Evolutionary conservation across 2,113 vertebrate genomes (phyloP).

Genomic region (Oxyruncus cristatus): DNA sequence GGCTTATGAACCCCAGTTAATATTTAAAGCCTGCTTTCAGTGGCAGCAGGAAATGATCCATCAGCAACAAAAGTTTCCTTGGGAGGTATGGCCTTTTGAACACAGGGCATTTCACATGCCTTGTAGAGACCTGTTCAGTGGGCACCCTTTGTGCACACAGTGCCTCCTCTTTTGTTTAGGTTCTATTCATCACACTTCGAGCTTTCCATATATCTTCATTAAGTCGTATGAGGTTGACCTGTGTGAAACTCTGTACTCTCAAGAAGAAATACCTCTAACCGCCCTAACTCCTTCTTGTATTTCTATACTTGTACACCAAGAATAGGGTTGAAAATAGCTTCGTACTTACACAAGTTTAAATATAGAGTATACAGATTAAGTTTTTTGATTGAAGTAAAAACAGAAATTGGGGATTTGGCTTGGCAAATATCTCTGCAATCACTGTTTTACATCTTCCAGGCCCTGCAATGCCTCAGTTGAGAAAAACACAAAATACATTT

Average conservation of each 20-base stretch:
- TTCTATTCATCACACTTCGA: background rate
- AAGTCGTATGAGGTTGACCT: background rate
- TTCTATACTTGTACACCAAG: background rate
- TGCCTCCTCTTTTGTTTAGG: background rate
- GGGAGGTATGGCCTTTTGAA: conserved; percentile 38
- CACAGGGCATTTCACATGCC: background rate
- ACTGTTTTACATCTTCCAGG: background rate
- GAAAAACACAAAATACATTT: background rate
- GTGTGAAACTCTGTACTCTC: background rate
- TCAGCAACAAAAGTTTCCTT: conserved; percentile 4
- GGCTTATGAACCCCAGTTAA: conserved; percentile 46
- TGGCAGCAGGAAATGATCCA: conserved; percentile 18
- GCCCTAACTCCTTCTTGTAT: background rate
- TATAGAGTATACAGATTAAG: background rate
- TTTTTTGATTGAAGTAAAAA: background rate
- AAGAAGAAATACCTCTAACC: background rate
- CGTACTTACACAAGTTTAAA: background rate
- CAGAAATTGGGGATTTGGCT: background rate
- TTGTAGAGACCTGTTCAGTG: background rate
- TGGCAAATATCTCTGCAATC: background rate
- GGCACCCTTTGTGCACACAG: background rate
- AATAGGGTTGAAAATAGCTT: background rate
- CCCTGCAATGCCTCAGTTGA: background rate
- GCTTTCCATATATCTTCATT: background rate
- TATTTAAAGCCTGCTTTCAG: conserved; percentile 64